Base-by-base conservation (phyloP, 92 coral and sea anemone species). In the Bergia puertoricense region DNA sequence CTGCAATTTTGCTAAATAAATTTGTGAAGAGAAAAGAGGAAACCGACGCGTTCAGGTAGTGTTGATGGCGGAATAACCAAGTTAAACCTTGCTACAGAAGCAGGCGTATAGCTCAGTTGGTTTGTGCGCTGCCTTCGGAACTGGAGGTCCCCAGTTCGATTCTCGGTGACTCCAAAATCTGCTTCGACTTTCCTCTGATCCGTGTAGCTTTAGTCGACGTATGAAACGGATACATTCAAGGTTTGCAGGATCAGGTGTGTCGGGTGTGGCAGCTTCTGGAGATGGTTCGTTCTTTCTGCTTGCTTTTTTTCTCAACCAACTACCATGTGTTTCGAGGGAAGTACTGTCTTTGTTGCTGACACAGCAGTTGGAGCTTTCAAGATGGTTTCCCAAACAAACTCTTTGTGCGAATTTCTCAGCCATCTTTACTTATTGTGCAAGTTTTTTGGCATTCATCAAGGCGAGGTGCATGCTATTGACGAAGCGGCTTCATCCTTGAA, bases 341-440 rank as follows among this genome's bases (percentile, higher is more conserved):
- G 40, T 84, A 89, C 90, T 3, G 1, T 88, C 42, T 91, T 62
- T 85, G 93, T 91, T 8, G 76, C 89, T 10, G 91, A 91, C 45
- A 91, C 93, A 30, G 89, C 93, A 6, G 85, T 77, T 23, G 91
- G 89, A 88, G 93, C 91, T 88, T n/a, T 88, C 18, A 88, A 76
- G 50, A 42, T 91, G 48, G 42, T 91, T 20, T 75, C 81, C 18
- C 91, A 89, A 15, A 88, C 89, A 4, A 88, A 77, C 54, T 77
- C 79, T 23, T 14, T 69, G 50, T 69, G 79, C 40, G 46, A 69
- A 72, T 85, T 85, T 42, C 79, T 88, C 11, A 79, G 65, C 45
- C 43, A 8, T 8, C 74, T 88, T 6, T 67, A 88, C 65, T 59
- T 14, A 56, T 8, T 88, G 6, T 88, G 81, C 85, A 56, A 59